Base-by-base conservation (phyloP, 2,888 invertebrate species). In the Apodemia duryi region DNA sequence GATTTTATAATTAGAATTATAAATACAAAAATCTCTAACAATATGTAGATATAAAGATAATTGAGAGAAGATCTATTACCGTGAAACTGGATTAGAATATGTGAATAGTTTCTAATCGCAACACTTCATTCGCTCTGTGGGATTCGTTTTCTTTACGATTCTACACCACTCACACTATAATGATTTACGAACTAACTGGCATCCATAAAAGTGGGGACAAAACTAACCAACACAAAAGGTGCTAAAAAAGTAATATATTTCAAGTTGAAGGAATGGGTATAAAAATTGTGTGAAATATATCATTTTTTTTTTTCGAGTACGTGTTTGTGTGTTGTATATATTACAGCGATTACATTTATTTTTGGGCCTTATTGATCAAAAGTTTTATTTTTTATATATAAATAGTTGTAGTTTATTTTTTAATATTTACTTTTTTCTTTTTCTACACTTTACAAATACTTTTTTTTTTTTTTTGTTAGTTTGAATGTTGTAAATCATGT, bases 171-270 rank as follows among this genome's bases (percentile, higher is more conserved):
- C 88, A 89, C 85, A 83, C 89, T 88, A 91, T 84, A 90, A 90
- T 91, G 91, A 91, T 91, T 91, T 91, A 91, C 86, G 87, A 85
- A 85, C 88, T 82, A 84, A 80, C 84, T 86, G 84, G 83, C 76
- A 80, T 80, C 88, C 88, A 91, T 91, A 91, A 91, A 88, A 82
- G 80, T 82, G 86, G 88, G 91, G 91, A 89, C 88, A 88, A 85
- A 84, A 84, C 83, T 51, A 51, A 87, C 87, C 88, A 89, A 90
- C 85, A 91, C 91, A 91, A 91, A 91, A 91, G 91, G 90, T 90
- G 89, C 89, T 91, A 89, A 89, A 88, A 91, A 88, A 84, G 88
- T 87, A 85, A 90, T 89, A 91, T 90, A 89, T 90, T 91, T 86
- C 80, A 88, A 89, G 88, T 88, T 79, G 82, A 85, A 82, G 79